Evolutionary conservation across 1,140 invertebrate genomes (phyloP), one percentile per base, ranked within the genome.

Genomic region (Papilio helenus): DNA sequence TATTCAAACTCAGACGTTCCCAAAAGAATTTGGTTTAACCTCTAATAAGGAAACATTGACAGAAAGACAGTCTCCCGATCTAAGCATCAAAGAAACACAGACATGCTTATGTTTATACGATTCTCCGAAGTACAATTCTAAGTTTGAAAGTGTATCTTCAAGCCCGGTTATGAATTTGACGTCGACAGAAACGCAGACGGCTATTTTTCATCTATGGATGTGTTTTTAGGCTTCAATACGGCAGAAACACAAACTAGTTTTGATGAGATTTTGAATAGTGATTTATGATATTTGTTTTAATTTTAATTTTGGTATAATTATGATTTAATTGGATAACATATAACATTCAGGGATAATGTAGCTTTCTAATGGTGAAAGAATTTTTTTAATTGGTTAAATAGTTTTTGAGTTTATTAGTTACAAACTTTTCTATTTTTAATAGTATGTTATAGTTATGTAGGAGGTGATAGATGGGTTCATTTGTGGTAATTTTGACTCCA

Each of bases 1-100:
- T 76, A 94, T 93, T 16, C 93, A 94, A 76, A 94, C 93, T 2
- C 93, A 94, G 42, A 94, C 93, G 0, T 88, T 90, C 58, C 89
- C 92, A 0, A 12, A 89, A 14, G 92, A 94, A 34, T 93, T 93
- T 71, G 91, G 89, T 14, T 80, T 94, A 65, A 82, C 85, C 0
- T 92, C 87, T 0, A 87, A 93, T 34, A 94, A 94, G 76, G 86
- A 90, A 29, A 94, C 91, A 0, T 73, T 89, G 0, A 91, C 87
- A 1, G 86, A 90, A 79, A 93, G 89, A 1, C 89, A 91, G 16
- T 91, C 88, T 0, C 90, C 89, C 1, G 90, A 93, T 84, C 80
- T 92, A 8, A 91, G 88, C 80, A 89, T 93, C 1, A 94, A 93
- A 51, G 92, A 93, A 23, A 93, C 93, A 1, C 93, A 94, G 44